These are phyloP conservation scores for Spizaetus ornatus DNA, from an alignment of 2,113 vertebrate genomes.

Conservation along the genomic window DNA sequence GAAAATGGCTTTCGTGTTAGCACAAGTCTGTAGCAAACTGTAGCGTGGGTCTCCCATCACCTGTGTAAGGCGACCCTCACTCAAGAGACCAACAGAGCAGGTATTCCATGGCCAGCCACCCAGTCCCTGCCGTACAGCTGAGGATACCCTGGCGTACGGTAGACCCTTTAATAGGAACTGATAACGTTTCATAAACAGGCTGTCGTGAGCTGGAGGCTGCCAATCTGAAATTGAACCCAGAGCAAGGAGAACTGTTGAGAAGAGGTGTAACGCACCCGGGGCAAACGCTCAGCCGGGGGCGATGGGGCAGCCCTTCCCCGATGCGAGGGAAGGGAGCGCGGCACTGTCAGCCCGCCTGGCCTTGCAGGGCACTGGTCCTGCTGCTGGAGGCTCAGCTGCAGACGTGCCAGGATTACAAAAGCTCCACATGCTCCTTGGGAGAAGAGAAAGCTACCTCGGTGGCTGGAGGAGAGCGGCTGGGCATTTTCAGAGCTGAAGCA, in stretches of 20 bases:
- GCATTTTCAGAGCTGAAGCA: not conserved
- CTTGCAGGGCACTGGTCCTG: not conserved
- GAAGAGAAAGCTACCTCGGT: not conserved
- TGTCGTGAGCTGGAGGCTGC: not conserved
- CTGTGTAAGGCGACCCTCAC: not conserved
- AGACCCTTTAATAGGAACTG: not conserved
- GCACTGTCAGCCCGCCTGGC: not conserved
- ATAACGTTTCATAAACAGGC: not conserved
- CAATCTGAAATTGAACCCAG: not conserved
- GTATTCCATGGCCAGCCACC: accelerated
- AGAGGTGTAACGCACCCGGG: not conserved
- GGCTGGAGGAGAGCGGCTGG: not conserved
- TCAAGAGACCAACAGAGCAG: not conserved
- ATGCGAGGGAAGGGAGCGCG: not conserved
- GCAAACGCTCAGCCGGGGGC: not conserved
- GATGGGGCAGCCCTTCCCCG: not conserved
- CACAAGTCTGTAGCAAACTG: not conserved
- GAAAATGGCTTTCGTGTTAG: not conserved
- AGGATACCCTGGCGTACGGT: not conserved
- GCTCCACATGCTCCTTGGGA: not conserved
- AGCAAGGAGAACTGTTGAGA: not conserved
- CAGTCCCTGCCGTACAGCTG: not conserved
- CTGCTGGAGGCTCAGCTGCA: not conserved
- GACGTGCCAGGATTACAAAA: not conserved
- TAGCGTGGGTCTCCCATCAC: not conserved